Base-by-base conservation (phyloP, 1,140 invertebrate genomes). In the Lysiphlebus fabarum region DNA sequence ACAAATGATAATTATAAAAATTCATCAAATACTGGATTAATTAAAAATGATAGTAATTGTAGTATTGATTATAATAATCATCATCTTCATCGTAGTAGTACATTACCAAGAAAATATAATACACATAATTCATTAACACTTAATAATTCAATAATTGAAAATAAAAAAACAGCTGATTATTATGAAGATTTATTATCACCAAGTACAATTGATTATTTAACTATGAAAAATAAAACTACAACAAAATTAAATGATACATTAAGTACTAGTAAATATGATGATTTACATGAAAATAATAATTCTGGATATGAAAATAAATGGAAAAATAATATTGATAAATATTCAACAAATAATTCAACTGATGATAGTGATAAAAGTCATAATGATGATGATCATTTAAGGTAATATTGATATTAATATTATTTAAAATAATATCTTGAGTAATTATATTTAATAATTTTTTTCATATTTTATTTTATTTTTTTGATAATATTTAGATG, bases 141-240 rank as follows among this genome's bases (percentile, higher is more conserved):
- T 26, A 26, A 26, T 26, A 26, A 26, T 26, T 26, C 17, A 26
- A 26, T 26, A 2, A 26, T 26, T 26, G 17, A 26, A 26, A 26
- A 26, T 26, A 26, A 72, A 0, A 77, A 74, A 51, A 73, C 70
- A 6, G 67, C 76, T 0, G 71, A 76, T 33, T 79, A 78, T 51
- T 79, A 73, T 48, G 75, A 79, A 56, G 74, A 78, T 11, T 61
- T 79, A 5, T 49, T 79, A 17, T 62, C 76, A 2, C 75, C 77
- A 12, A 70, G 49, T 42, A 69, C 63, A 58, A 59, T 70, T 2
- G 72, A 76, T 36, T 71, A 71, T 50, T 55, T 71, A 2, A 58
- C 67, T 11, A 12, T 17, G 63, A 4, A 56, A 71, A 14, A 67
- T 54, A 44, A 66, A 26, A 26, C 17, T 2, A 26, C 17, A 26